Evolutionary conservation across 2,797 vertebrate species (phyloP).

Genomic region (Gymnoscopelus braueri): DNA sequence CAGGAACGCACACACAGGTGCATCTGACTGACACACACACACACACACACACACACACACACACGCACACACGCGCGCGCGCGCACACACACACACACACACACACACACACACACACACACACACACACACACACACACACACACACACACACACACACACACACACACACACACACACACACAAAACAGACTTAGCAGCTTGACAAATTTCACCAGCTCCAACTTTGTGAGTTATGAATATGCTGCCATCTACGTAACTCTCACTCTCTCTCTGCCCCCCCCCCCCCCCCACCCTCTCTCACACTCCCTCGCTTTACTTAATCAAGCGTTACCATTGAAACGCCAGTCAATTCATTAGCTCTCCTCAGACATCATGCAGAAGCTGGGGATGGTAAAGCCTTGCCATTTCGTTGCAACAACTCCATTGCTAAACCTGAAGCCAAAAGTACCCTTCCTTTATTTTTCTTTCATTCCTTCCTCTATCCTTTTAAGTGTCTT

Average conservation of each 20-base stretch:
- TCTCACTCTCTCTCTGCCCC: neutral
- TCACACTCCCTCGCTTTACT: conserved; percentile 1
- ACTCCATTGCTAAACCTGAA: conserved; percentile 11
- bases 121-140: neutral
- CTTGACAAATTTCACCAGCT: conserved; percentile 11
- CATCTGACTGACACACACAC: neutral
- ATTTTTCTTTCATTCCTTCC: conserved; percentile 1
- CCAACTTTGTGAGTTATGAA: conserved; percentile 6
- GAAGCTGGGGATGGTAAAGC: conserved; percentile 36
- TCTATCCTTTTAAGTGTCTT: neutral
- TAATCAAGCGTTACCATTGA: conserved; percentile 41
- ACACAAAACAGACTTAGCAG: neutral
- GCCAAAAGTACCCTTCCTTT: conserved; percentile 3
- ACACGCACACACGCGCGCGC: neutral
- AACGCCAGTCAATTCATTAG: conserved; percentile 59
- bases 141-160: neutral
- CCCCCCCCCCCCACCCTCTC: neutral
- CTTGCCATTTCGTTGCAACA: conserved; percentile 47
- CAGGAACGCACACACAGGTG: too few species aligned
- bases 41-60: neutral
- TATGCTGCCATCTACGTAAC: conserved; percentile 1
- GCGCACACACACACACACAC: too few species aligned
- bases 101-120: conserved; percentile 3
- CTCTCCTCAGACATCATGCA: conserved; percentile 54
- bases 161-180: neutral